These are phyloP conservation scores for Aptenodytes forsteri DNA, from an alignment of 2,113 vertebrate species.

Conservation along the genomic window DNA sequence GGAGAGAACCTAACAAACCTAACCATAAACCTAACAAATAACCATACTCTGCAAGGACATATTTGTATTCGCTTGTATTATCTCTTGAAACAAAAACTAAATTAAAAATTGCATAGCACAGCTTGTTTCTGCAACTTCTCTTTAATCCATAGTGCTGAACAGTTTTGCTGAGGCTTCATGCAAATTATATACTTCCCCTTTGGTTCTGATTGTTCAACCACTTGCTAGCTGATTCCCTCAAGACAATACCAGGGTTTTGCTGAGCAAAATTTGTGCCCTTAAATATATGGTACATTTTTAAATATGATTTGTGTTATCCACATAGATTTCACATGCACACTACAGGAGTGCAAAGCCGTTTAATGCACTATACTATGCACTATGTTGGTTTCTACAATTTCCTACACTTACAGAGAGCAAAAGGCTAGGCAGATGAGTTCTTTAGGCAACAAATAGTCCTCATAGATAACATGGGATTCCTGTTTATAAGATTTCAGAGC, in stretches of 20 bases:
- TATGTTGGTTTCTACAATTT: neutral
- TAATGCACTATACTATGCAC: neutral
- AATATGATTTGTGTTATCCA: neutral
- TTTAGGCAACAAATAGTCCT: neutral
- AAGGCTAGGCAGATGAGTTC: neutral
- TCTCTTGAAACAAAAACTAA: neutral
- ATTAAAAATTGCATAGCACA: neutral
- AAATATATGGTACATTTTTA: neutral
- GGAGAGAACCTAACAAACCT: neutral
- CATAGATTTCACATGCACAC: neutral
- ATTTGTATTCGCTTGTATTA: neutral
- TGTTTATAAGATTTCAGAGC: neutral
- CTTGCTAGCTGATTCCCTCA: neutral
- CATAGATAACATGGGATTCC: neutral
- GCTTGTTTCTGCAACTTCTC: neutral
- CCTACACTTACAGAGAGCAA: neutral
- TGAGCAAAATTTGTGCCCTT: neutral
- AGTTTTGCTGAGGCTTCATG: neutral
- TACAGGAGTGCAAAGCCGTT: neutral
- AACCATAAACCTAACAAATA: neutral
- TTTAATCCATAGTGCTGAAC: neutral
- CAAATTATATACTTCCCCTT: neutral
- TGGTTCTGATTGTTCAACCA: neutral
- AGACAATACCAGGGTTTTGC: neutral
- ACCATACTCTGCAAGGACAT: neutral